Conservation (phyloP, 2,113 vertebrate species). For the Melanerpes aurifrons region DNA sequence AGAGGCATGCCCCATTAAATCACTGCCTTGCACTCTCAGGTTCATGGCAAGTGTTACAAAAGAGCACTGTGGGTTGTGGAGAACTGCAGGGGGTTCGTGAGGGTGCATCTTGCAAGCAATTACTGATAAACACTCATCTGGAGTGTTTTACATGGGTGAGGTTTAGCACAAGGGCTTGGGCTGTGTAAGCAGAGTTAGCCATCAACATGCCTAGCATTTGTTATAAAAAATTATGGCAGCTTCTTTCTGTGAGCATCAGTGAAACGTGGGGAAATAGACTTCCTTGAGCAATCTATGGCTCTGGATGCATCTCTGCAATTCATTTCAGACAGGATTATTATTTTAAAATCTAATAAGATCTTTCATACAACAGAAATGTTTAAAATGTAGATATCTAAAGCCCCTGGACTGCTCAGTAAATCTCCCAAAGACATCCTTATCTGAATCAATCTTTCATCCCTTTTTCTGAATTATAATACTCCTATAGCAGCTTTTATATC, state of each 20-base stretch:
- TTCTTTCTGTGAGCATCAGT: neutral
- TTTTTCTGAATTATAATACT: constrained; percentile 5
- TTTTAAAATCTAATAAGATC: neutral
- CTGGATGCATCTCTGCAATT: neutral
- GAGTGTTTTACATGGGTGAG: neutral
- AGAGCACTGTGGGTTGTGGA: neutral
- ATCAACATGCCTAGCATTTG: neutral
- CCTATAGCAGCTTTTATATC: neutral
- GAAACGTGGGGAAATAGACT: constrained; percentile 17
- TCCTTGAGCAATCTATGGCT: neutral
- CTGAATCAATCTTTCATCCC: neutral
- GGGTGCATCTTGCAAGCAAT: neutral
- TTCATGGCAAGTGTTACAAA: neutral
- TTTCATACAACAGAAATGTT: neutral
- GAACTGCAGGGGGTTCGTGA: neutral
- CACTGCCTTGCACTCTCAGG: neutral
- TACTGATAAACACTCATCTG: neutral
- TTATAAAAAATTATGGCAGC: neutral
- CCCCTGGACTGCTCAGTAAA: neutral
- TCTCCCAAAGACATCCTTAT: neutral
- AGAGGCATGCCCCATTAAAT: neutral
- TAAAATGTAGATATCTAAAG: neutral
- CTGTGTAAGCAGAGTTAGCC: neutral
- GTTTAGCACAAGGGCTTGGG: neutral
- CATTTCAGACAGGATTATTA: neutral